phyloP scores from a whole-genome alignment of 2,888 invertebrate species.

The Nymphalis c-album region DNA sequence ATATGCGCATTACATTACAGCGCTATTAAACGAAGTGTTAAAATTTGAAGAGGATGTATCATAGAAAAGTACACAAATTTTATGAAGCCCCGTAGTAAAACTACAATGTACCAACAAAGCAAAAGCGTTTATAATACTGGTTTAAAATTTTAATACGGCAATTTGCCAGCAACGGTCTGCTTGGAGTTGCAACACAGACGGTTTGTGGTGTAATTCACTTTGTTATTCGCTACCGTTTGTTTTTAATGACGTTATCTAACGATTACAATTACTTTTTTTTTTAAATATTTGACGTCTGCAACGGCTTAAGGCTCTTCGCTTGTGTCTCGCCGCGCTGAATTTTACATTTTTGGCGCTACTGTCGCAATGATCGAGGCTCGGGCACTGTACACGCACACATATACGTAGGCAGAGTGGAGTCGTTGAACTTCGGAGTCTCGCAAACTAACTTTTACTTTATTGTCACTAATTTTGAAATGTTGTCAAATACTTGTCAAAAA shows the following conservation, averaged over 20 bases:
- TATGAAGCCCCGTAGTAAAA: constrained; percentile 31
- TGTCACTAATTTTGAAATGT: no score
- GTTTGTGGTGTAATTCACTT: constrained; percentile 46
- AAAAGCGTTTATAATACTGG: constrained; percentile 59
- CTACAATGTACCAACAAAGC: constrained; percentile 44
- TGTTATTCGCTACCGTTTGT: constrained; percentile 36
- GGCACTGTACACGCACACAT: no score
- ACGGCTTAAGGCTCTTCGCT: no score
- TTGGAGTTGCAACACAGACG: constrained; percentile 42
- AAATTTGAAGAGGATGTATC: constrained; percentile 30
- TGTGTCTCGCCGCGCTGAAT: no score
- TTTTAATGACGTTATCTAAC: constrained; percentile 37
- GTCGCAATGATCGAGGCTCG: no score
- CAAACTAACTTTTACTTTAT: no score
- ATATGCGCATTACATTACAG: constrained; percentile 17
- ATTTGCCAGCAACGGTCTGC: constrained; percentile 57
- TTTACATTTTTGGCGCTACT: no score
- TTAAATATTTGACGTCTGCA: constrained; percentile 5
- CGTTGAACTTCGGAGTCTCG: no score
- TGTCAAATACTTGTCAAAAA: no score
- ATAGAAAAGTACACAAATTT: constrained; percentile 34
- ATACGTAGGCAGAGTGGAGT: no score
- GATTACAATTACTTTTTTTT: constrained; percentile 29
- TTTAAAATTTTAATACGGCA: constrained; percentile 67
- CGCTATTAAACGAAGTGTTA: constrained; percentile 32